phyloP scores from a whole-genome alignment of 2,113 vertebrate genomes.

The Lathamus discolor region DNA sequence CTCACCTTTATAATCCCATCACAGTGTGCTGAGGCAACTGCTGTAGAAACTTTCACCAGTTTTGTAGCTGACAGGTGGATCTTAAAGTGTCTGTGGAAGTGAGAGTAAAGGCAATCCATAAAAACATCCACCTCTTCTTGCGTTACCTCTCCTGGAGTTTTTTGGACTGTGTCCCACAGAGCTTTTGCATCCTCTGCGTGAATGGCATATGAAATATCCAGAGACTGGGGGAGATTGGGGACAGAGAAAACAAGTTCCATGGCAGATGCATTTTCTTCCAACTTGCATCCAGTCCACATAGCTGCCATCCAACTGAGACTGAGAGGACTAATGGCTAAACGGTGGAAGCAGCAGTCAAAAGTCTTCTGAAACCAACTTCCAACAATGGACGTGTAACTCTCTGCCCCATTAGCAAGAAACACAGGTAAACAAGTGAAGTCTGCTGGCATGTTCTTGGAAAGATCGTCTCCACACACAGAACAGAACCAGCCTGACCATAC shows the following conservation, averaged over 20 bases:
- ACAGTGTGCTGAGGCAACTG: slow-evolving; percentile 83
- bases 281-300: slow-evolving; percentile 85
- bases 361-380: slow-evolving; percentile 87
- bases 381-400: slow-evolving; percentile 76
- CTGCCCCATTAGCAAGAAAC: slow-evolving; percentile 81
- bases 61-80: slow-evolving; percentile 85
- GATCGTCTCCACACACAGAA: slow-evolving; percentile 80
- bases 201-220: slow-evolving; percentile 85
- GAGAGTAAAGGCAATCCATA: slow-evolving; percentile 82
- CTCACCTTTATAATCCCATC: slow-evolving; percentile 90
- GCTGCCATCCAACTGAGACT: slow-evolving; percentile 89
- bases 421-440: slow-evolving; percentile 88
- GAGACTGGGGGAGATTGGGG: slow-evolving; percentile 68
- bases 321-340: slow-evolving; percentile 80
- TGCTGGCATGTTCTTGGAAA: slow-evolving; percentile 72
- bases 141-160: slow-evolving; percentile 73
- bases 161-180: slow-evolving; percentile 85
- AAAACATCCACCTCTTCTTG: slow-evolving; percentile 86
- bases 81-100: slow-evolving; percentile 91
- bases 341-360: slow-evolving; percentile 89
- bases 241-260: slow-evolving; percentile 85
- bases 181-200: slow-evolving; percentile 85
- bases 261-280: slow-evolving; percentile 56
- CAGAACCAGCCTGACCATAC: slow-evolving; percentile 91
- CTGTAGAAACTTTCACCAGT: slow-evolving; percentile 84